Evolutionary conservation across 1,140 invertebrate species (phyloP).

Genomic region (Drosophila pseudoananassae): DNA sequence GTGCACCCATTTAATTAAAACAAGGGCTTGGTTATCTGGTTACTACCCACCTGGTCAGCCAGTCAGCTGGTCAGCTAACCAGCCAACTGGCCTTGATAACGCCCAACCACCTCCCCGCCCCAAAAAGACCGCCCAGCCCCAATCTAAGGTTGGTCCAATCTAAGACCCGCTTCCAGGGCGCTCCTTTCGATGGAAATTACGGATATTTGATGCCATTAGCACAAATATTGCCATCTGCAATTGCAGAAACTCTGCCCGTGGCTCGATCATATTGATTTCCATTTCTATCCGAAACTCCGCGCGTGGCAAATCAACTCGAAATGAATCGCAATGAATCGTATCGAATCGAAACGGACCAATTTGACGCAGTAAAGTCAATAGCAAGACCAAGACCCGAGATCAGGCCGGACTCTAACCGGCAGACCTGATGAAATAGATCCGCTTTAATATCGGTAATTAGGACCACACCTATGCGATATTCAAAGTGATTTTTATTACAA

Average conservation of each 20-base stretch:
- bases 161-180: constrained; percentile 18
- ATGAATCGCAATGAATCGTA: constrained; percentile 24
- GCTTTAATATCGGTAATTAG: constrained; percentile 82
- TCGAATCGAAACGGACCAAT: constrained; percentile 18
- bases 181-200: constrained; percentile 76
- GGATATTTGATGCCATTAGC: constrained; percentile 82
- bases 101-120: constrained; percentile 11
- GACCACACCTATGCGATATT: constrained; percentile 81
- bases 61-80: neutral
- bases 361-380: constrained; percentile 18
- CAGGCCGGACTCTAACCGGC: neutral
- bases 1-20: constrained; percentile 73
- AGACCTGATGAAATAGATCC: constrained; percentile 76
- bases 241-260: constrained; percentile 44
- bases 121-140: neutral
- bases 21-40: constrained; percentile 60
- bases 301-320: constrained; percentile 64
- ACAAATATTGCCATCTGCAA: constrained; percentile 53
- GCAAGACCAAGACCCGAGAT: neutral
- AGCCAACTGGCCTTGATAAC: constrained; percentile 60
- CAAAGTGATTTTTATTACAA: constrained; percentile 82
- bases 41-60: constrained; percentile 23
- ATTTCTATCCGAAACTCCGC: constrained; percentile 16
- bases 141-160: neutral
- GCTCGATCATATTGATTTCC: constrained; percentile 62